These are phyloP conservation scores for Drosophila fuyamai DNA, from an alignment of 1,140 invertebrate genomes.

Conservation along the genomic window DNA sequence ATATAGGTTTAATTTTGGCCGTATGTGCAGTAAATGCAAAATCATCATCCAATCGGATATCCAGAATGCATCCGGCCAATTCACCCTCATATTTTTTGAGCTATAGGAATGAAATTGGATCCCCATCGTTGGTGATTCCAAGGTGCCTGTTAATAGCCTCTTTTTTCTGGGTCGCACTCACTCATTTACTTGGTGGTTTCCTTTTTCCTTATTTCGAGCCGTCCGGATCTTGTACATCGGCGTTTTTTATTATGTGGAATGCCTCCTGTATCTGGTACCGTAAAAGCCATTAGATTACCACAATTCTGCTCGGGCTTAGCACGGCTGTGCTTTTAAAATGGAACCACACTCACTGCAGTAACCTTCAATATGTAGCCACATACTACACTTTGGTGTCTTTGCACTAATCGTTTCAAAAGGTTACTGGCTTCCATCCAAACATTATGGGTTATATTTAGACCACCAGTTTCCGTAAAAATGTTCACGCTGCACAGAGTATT, in stretches of 20 bases:
- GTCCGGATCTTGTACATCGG: not conserved
- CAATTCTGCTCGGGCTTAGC: not conserved
- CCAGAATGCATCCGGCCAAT: conserved; percentile 11
- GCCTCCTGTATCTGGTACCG: not conserved
- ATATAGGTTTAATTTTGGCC: not conserved
- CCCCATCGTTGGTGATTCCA: not conserved
- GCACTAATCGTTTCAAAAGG: not conserved
- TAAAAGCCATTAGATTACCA: not conserved
- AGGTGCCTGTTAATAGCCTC: conserved; percentile 2
- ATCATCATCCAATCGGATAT: conserved; percentile 3
- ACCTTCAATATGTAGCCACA: not conserved
- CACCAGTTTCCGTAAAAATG: not conserved
- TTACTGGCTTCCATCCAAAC: not conserved
- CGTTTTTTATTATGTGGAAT: conserved; percentile 5
- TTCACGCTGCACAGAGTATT: not conserved
- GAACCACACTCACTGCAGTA: not conserved
- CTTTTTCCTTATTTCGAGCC: too few species aligned
- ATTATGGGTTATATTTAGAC: not conserved
- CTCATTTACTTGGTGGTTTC: too few species aligned
- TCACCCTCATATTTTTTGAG: conserved; percentile 1
- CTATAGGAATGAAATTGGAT: conserved; percentile 5
- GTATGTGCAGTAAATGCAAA: conserved; percentile 8
- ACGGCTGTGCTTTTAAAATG: conserved; percentile 5
- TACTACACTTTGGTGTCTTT: not conserved
- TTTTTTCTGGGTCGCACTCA: too few species aligned